Evolutionary conservation across 2,797 vertebrate species (phyloP).

Genomic region (Argya squamiceps): DNA sequence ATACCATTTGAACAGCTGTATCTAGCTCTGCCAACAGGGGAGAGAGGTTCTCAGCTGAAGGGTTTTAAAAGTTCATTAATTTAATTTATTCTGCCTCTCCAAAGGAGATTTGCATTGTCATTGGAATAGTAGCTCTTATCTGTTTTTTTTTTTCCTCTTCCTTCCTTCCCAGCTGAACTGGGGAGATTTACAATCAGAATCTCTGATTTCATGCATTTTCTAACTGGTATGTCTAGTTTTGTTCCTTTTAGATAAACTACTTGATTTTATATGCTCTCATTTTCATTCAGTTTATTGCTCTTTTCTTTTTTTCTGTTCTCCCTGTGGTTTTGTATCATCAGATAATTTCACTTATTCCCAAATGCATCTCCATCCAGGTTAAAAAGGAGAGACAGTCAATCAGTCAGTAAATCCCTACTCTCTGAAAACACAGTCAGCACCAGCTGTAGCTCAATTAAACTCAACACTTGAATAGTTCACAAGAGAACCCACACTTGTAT

Average conservation of each 20-base stretch:
- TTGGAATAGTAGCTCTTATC: background rate
- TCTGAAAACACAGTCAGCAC: constrained; percentile 45
- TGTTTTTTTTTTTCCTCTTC: fast-evolving
- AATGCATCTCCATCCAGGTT: constrained; percentile 32
- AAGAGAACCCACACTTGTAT: constrained; percentile 42
- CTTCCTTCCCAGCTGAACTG: background rate
- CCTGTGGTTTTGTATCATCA: constrained; percentile 9
- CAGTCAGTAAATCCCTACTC: constrained; percentile 65
- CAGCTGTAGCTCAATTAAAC: constrained; percentile 70
- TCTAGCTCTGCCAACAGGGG: background rate
- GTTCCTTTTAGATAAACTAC: background rate
- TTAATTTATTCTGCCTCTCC: constrained; percentile 42
- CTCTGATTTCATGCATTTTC: background rate
- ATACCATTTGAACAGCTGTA: constrained; percentile 24
- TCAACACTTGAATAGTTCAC: constrained; percentile 57
- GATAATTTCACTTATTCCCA: constrained; percentile 29
- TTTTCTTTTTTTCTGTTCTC: background rate
- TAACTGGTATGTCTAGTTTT: background rate
- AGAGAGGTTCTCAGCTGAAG: constrained; percentile 12
- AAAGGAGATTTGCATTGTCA: background rate
- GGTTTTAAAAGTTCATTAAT: constrained; percentile 27
- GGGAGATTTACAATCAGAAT: background rate
- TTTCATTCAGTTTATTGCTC: background rate
- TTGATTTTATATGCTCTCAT: constrained; percentile 5
- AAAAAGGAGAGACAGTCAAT: constrained; percentile 62